Evolutionary conservation across 2,888 invertebrate genomes (phyloP).

Genomic region (Drosophila mimica): DNA sequence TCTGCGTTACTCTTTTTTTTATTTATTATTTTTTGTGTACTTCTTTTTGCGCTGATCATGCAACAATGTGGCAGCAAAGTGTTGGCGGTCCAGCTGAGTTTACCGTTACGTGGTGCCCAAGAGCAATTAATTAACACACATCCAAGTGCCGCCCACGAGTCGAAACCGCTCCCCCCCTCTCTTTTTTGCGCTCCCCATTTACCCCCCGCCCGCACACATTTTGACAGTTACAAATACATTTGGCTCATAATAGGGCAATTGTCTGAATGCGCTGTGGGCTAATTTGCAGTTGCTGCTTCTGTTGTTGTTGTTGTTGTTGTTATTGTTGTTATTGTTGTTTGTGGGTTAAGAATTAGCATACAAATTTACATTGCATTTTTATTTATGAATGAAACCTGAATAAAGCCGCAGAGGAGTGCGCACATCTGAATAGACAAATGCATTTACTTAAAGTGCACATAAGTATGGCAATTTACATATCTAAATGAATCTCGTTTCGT

Average conservation of each 20-base stretch:
- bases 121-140: slow-evolving; percentile 75
- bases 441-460: slow-evolving; percentile 8
- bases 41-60: slow-evolving; percentile 16
- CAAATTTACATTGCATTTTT: slow-evolving; percentile 61
- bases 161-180: neutral
- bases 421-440: slow-evolving; percentile 19
- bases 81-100: slow-evolving; percentile 42
- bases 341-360: slow-evolving; percentile 63
- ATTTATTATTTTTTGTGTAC: neutral
- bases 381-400: slow-evolving; percentile 72
- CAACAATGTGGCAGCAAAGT: slow-evolving; percentile 14
- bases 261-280: slow-evolving; percentile 47
- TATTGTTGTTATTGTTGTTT: slow-evolving; percentile 10
- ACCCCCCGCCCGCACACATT: slow-evolving; percentile 3
- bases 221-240: slow-evolving; percentile 64
- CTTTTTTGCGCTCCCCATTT: neutral
- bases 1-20: neutral
- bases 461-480: slow-evolving; percentile 27
- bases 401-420: slow-evolving; percentile 34
- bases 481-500: slow-evolving; percentile 34
- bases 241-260: slow-evolving; percentile 43
- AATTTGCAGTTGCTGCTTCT: slow-evolving; percentile 47
- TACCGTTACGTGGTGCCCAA: slow-evolving; percentile 32
- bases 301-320: slow-evolving; percentile 8
- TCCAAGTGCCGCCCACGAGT: slow-evolving; percentile 40